phyloP scores from a whole-genome alignment of 2,888 invertebrate genomes.

The Plagiodera versicolora region DNA sequence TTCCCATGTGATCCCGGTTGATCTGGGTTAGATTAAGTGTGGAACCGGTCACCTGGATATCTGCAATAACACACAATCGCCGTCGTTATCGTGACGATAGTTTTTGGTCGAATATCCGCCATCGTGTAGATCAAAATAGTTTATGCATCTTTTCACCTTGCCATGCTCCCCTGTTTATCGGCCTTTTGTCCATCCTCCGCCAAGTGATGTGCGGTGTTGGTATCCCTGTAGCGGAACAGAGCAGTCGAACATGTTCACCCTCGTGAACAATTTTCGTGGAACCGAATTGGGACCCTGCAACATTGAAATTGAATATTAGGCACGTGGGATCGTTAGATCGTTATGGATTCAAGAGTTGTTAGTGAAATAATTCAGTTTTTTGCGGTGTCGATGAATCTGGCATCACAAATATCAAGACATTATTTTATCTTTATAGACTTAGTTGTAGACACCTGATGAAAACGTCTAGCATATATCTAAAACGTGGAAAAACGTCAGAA shows the following conservation, averaged over 20 bases:
- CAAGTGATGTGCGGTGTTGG: constrained; percentile 80
- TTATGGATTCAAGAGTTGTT: too few species aligned
- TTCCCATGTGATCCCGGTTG: constrained; percentile 74
- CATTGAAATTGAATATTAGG: not conserved
- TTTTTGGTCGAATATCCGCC: not conserved
- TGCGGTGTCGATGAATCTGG: too few species aligned
- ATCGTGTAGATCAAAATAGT: not conserved
- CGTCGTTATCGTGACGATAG: not conserved
- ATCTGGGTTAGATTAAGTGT: constrained; percentile 77
- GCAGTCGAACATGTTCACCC: constrained; percentile 78
- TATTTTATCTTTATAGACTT: too few species aligned
- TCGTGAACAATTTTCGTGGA: constrained; percentile 70
- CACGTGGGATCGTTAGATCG: not conserved
- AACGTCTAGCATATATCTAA: too few species aligned
- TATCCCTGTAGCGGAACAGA: constrained; percentile 77
- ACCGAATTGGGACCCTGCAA: constrained; percentile 41
- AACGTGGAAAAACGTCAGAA: too few species aligned
- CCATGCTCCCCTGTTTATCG: constrained; percentile 65
- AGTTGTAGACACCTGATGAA: too few species aligned
- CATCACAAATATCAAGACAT: too few species aligned
- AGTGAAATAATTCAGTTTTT: too few species aligned
- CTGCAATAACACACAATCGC: constrained; percentile 51
- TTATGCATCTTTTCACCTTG: constrained; percentile 62
- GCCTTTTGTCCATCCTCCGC: constrained; percentile 66
- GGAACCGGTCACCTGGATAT: constrained; percentile 73